These are phyloP conservation scores for Triplophysa tibetana DNA, from an alignment of 2,113 vertebrate species.

Conservation along the genomic window DNA sequence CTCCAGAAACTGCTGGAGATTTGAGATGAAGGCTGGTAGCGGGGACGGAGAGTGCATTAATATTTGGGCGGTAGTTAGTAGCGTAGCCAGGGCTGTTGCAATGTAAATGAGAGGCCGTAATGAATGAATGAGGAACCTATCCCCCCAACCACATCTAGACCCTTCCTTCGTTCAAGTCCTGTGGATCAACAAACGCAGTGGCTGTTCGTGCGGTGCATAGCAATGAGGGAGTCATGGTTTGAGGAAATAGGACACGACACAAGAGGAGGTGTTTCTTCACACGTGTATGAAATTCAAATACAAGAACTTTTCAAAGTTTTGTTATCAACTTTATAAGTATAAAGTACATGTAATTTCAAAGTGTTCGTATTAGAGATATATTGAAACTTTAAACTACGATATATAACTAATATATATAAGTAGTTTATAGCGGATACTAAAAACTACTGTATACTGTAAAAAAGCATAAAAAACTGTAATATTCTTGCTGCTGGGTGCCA, in stretches of 20 bases:
- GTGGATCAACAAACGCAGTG: constrained; percentile 78
- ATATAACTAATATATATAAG: no score
- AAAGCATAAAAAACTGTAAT: no score
- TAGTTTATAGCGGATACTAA: no score
- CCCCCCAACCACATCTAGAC: constrained; percentile 64
- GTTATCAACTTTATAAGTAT: no score
- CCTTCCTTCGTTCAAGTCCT: constrained; percentile 79
- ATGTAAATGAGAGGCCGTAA: constrained; percentile 76
- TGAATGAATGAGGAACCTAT: constrained; percentile 71
- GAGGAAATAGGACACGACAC: constrained; percentile 5
- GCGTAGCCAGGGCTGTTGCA: constrained; percentile 78
- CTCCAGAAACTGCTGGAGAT: constrained; percentile 50
- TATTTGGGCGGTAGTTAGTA: constrained; percentile 69
- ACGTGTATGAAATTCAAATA: background rate
- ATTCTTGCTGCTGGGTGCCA: no score
- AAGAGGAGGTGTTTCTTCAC: background rate
- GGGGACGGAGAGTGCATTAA: constrained; percentile 64
- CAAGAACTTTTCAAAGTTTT: background rate
- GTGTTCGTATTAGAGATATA: background rate
- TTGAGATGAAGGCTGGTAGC: constrained; percentile 53
- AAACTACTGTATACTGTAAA: no score
- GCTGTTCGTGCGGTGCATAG: constrained; percentile 80
- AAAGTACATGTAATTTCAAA: no score
- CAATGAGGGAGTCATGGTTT: constrained; percentile 71
- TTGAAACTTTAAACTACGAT: no score